These are phyloP conservation scores for Agrenia bidenticulata DNA, from an alignment of 2,888 invertebrate genomes.

Conservation along the genomic window DNA sequence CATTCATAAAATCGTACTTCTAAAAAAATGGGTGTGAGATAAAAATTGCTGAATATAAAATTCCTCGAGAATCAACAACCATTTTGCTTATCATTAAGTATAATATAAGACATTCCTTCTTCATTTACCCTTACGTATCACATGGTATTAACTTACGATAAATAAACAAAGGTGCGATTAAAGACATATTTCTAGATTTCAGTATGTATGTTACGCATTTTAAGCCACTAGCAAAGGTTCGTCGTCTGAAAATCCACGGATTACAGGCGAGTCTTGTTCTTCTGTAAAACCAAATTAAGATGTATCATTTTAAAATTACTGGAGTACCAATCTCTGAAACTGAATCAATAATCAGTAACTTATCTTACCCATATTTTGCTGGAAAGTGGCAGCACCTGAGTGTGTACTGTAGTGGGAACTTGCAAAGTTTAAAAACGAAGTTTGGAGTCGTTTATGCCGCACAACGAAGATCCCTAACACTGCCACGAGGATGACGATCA, in stretches of 20 bases:
- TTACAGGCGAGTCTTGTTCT: constrained; percentile 83
- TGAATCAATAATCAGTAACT: background rate
- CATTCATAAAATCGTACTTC: background rate
- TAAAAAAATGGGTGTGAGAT: background rate
- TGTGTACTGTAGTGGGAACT: constrained; percentile 83
- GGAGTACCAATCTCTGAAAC: constrained; percentile 4
- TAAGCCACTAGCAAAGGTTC: constrained; percentile 75
- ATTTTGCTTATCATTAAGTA: too few species aligned
- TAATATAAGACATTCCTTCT: too few species aligned
- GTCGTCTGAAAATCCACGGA: constrained; percentile 88
- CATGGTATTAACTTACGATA: too few species aligned
- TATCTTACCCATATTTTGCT: constrained; percentile 60
- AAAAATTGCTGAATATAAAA: constrained; percentile 8
- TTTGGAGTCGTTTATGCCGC: constrained; percentile 71
- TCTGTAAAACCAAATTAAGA: constrained; percentile 56
- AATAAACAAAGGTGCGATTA: too few species aligned
- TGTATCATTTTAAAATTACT: constrained; percentile 1
- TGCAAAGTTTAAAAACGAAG: constrained; percentile 77
- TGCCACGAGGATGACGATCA: constrained; percentile 62
- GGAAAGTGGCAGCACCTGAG: constrained; percentile 81
- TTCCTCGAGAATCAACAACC: too few species aligned
- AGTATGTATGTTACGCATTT: background rate
- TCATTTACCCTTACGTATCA: too few species aligned
- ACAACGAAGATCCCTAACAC: constrained; percentile 67
- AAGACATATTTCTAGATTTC: background rate